These are phyloP conservation scores for Acipenser oxyrinchus DNA, from an alignment of 2,797 vertebrate species.

Conservation along the genomic window DNA sequence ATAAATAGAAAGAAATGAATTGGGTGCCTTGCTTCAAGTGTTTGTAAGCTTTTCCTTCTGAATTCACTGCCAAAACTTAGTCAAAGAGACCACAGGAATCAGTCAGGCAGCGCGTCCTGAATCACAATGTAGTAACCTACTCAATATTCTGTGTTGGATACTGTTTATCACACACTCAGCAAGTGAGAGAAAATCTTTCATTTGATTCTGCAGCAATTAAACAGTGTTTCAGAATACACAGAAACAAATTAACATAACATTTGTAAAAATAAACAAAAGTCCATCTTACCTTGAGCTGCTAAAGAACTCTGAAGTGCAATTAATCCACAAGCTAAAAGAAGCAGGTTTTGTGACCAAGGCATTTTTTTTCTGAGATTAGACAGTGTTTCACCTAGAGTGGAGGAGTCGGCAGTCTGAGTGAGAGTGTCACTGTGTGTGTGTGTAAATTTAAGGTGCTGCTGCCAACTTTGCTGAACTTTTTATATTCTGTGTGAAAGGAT, in stretches of 20 bases:
- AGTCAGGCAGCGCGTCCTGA: no score
- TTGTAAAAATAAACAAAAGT: neutral
- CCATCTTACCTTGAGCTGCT: neutral
- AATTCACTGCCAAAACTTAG: no score
- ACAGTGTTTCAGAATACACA: neutral
- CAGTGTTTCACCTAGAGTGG: neutral
- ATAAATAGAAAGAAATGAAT: no score
- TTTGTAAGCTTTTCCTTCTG: no score
- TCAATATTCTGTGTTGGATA: no score
- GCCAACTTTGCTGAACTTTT: neutral
- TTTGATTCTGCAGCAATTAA: neutral
- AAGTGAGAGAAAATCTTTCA: no score
- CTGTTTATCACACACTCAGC: no score
- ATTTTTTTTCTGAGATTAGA: neutral
- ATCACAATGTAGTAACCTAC: no score
- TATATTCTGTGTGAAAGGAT: constrained; percentile 1
- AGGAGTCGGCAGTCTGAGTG: neutral
- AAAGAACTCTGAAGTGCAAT: neutral
- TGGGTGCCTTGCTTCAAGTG: no score
- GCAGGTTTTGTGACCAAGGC: neutral
- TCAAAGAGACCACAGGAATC: no score
- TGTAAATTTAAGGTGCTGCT: neutral
- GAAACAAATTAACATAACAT: neutral
- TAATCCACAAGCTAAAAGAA: neutral
- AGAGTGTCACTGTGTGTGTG: neutral